A percentile compares a stretch with the other conserved stretches of the same genome.
Conservation (phyloP, 2,797 vertebrate species). For the Gadopsis bispinosus region DNA sequence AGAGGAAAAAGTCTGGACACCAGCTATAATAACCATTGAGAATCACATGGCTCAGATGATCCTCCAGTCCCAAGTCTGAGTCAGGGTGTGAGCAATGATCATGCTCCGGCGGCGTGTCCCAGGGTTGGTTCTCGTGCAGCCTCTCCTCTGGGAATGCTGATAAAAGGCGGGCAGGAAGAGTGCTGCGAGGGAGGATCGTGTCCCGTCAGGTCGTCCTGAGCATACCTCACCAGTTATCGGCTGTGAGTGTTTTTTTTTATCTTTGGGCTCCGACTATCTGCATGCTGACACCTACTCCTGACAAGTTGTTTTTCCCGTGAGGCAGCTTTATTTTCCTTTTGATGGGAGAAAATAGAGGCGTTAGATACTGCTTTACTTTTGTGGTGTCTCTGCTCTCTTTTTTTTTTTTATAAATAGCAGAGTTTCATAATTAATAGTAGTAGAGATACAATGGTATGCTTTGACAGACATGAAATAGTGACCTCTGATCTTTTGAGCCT, state of each 20-base stretch:
- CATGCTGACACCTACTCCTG: neutral
- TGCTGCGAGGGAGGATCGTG: constrained; percentile 7
- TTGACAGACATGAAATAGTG: constrained; percentile 7
- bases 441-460: neutral
- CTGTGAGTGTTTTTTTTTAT: constrained; percentile 70
- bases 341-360: too few relatives aligned
- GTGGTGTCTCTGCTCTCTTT: neutral
- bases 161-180: constrained; percentile 61
- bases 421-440: neutral
- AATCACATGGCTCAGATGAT: constrained; percentile 59
- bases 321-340: constrained; percentile 16
- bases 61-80: constrained; percentile 60
- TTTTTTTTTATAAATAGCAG: neutral
- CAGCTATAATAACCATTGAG: constrained; percentile 55
- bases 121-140: constrained; percentile 16
- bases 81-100: constrained; percentile 76
- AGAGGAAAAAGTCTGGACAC: constrained; percentile 69
- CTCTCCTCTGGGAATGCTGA: constrained; percentile 49
- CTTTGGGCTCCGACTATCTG: constrained; percentile 20
- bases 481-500: constrained; percentile 43
- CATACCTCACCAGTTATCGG: constrained; percentile 41
- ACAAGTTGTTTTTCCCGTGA: constrained; percentile 7
- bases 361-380: neutral
- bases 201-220: constrained; percentile 29
- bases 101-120: constrained; percentile 51